Conservation (phyloP, 2,113 vertebrate species). For the Peromyscus californicus region DNA sequence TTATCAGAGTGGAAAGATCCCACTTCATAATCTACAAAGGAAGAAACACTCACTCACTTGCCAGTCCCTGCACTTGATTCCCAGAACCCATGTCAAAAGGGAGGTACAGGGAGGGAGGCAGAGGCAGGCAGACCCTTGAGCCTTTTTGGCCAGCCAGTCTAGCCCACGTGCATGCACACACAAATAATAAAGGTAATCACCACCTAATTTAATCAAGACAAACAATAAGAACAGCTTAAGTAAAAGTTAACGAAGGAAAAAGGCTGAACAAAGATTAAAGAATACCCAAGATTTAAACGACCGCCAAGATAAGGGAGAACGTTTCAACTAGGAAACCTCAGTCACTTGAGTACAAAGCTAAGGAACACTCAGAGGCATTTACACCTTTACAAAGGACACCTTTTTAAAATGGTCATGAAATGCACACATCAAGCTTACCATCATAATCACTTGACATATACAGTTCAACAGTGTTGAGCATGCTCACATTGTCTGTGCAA, state of each 20-base stretch:
- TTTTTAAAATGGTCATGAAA: background rate
- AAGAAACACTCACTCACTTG: background rate
- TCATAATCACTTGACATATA: background rate
- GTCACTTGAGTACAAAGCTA: background rate
- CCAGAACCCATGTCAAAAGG: background rate
- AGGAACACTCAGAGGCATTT: constrained; percentile 43
- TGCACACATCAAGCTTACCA: background rate
- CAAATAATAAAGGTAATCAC: background rate
- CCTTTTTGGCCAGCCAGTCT: background rate
- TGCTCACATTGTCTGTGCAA: background rate
- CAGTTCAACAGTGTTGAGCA: background rate
- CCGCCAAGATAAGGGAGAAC: background rate
- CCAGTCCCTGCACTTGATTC: background rate
- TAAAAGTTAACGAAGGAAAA: background rate
- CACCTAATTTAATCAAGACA: background rate
- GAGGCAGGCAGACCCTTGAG: background rate
- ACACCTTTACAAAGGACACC: background rate
- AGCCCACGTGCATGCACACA: background rate
- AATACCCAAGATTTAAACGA: background rate
- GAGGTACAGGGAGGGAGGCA: background rate
- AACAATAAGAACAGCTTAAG: background rate
- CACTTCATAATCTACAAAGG: background rate
- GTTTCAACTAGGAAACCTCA: constrained; percentile 28
- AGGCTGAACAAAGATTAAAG: background rate
- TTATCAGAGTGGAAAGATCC: background rate